Evolutionary conservation across 2,888 invertebrate genomes (phyloP).

Genomic region (Napeogenes inachia): DNA sequence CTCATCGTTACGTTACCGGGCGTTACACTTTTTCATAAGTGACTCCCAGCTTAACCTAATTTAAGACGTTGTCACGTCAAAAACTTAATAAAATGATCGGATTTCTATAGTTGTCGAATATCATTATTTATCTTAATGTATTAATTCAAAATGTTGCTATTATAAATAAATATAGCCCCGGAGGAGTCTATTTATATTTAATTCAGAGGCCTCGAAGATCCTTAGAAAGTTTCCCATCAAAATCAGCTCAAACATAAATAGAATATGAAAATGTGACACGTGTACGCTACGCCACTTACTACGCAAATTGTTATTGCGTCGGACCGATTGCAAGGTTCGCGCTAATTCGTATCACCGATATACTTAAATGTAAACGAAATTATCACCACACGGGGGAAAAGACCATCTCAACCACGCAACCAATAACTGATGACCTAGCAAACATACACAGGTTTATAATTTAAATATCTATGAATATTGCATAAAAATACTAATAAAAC

Average conservation of each 20-base stretch:
- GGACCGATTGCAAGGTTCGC: constrained; percentile 11
- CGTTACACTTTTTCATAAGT: no score
- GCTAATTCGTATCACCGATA: constrained; percentile 14
- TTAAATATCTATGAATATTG: no score
- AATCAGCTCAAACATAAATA: constrained; percentile 37
- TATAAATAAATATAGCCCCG: no score
- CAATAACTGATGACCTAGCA: neutral
- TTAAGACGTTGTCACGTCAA: no score
- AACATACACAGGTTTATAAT: neutral
- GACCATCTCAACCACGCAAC: constrained; percentile 20
- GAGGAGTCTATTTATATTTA: neutral
- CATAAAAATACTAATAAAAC: no score
- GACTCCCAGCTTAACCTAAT: no score
- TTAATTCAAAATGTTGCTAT: no score
- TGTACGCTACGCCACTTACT: constrained; percentile 27
- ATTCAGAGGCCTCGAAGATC: neutral
- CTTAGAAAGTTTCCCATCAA: constrained; percentile 24
- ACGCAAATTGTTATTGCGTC: constrained; percentile 33
- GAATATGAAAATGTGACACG: constrained; percentile 39
- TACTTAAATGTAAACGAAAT: constrained; percentile 15
- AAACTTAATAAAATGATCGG: constrained; percentile 4
- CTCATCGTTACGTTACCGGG: no score
- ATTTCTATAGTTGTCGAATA: no score
- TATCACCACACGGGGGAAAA: neutral
- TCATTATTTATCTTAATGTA: no score